Evolutionary conservation across 2,113 vertebrate species (phyloP), one percentile per base, ranked within the genome.

Genomic region (Serinus canaria): DNA sequence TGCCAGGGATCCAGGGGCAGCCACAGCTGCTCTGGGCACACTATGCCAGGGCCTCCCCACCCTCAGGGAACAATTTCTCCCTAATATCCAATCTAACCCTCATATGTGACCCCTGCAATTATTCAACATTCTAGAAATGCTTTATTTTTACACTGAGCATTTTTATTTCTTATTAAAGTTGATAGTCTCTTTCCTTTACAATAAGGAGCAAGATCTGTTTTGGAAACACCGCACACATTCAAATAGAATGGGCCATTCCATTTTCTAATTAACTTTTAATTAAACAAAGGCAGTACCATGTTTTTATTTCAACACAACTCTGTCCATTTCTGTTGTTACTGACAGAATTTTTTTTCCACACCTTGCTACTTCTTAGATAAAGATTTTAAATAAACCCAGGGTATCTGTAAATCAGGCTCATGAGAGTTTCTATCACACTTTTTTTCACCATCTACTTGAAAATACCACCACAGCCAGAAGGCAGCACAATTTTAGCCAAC

Each of bases 361-460:
- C 37, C 9, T 67, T 83, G 30, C 62, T n/a, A 59, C 43, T 47
- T 33, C 24, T 55, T 33, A 79, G 39, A 46, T 15, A 24, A 0
- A 2, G 28, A 35, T 72, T 87, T 87, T 63, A 53, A 92, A 72
- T 55, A 87, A 67, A 58, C 8, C 25, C 39, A 11, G 25, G 17
- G 13, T 5, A 16, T 53, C 14, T 27, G 1, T 27, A 78, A 58
- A 15, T 59, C 56, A 77, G 64, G 30, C 22, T n/a, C 0, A 0
- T 37, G 31, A 72, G 39, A 37, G 8, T 50, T 86, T 76, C 76
- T 80, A 27, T n/a, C 18, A 66, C 16, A 21, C 8, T 2, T 39
- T 63, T 46, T 4, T 1, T 55, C 23, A 77, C 64, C 28, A 11
- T 43, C 60, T 52, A 39, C 52, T 80, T 43, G 20, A 37, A 47